Base-by-base conservation (phyloP, 2,797 vertebrate species). In the Arctocebus calabarensis region DNA sequence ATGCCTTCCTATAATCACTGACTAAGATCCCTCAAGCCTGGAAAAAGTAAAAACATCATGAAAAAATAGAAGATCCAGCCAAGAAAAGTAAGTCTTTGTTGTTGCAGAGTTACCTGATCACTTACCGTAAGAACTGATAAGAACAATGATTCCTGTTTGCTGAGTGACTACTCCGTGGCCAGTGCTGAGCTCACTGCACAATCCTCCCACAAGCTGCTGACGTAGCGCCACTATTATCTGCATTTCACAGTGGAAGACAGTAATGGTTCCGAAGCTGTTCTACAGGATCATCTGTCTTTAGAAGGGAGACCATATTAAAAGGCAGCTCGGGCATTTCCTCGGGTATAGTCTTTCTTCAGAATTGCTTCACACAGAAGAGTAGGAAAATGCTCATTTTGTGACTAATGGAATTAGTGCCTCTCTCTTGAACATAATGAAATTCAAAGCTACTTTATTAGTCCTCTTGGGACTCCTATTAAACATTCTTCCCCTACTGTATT, bases 361-460 rank as follows among this genome's bases (percentile, higher is more conserved):
- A 88, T 34, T 40, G 83, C 84, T 77, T 81, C 87, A 68, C 22
- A 92, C 52, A 87, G 55, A 84, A 66, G 32, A 34, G 12, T 27
- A 88, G 85, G 81, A 74, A 97, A 92, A 95, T 96, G 91, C 94
- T 96, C 95, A 90, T 96, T 94, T 96, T 81, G 87, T 93, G 78
- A 55, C 57, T 97, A 96, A 97, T 90, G 85, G 68, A 96, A 90
- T 97, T 94, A 96, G 88, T 90, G 78, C 64, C 84, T 96, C 90
- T 84, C 83, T 90, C 82, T 73, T 84, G 19, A 81, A 77, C 57
- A 29, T 94, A 97, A 97, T 97, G 90, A 95, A 96, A 98, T 97
- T 94, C 91, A 97, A 96, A 96, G 64, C 90, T 79, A 86, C 95
- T 97, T 97, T 96, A 97, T 97, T 96, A 96, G 93, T 77, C 52